A percentile compares a stretch with the other conserved stretches of the same genome.
These are phyloP conservation scores for Myotis yumanensis DNA, from an alignment of 2,113 vertebrate species.

Conservation along the genomic window DNA sequence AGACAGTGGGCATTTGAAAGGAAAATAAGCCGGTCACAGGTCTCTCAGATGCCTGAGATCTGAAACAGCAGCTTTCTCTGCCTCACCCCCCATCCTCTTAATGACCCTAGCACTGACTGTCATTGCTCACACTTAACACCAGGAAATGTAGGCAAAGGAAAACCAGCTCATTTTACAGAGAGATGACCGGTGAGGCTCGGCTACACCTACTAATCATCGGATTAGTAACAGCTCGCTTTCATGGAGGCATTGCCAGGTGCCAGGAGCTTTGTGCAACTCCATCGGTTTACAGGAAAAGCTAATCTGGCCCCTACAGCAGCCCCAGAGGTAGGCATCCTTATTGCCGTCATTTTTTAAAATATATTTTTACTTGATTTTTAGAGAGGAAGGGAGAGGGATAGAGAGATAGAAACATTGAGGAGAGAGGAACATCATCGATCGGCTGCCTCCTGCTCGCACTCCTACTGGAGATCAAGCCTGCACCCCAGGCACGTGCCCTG, in stretches of 20 bases:
- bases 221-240: not conserved
- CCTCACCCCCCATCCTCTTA: rapidly evolving
- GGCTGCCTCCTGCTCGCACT: too few species aligned
- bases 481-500: too few species aligned
- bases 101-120: rapidly evolving
- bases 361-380: too few species aligned
- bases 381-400: too few species aligned
- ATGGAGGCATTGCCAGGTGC: rapidly evolving
- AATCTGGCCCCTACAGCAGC: too few species aligned
- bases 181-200: not conserved
- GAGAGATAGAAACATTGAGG: too few species aligned
- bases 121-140: rapidly evolving
- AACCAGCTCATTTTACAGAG: not conserved
- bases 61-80: rapidly evolving
- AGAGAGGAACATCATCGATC: too few species aligned
- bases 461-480: too few species aligned
- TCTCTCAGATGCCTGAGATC: rapidly evolving
- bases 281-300: not conserved
- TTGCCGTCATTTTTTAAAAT: too few species aligned
- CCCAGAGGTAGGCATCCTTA: not conserved
- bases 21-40: rapidly evolving
- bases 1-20: not conserved
- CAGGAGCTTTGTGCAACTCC: rapidly evolving
- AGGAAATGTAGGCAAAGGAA: too few species aligned
- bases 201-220: rapidly evolving